These are phyloP conservation scores for Oryzias javanicus DNA, from an alignment of 2,113 vertebrate genomes.

Conservation along the genomic window DNA sequence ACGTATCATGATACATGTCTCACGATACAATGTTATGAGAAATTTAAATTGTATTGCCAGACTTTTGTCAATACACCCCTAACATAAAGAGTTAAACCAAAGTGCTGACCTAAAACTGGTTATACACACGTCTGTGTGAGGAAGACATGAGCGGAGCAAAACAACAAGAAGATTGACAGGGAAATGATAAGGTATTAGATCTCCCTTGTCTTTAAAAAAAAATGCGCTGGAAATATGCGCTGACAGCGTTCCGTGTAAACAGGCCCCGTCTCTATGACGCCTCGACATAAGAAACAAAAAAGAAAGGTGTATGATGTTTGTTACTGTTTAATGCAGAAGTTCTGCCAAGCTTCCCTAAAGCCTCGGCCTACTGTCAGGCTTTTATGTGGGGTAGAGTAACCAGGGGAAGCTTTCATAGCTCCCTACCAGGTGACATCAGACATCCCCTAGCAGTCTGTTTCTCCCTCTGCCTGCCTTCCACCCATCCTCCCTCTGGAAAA, in stretches of 20 bases:
- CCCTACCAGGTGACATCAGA: conserved; percentile 79
- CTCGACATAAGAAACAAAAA: conserved; percentile 55
- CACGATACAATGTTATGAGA: no score
- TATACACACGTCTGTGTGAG: not conserved
- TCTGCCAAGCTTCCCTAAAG: conserved; percentile 74
- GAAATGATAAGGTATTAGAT: conserved; percentile 33
- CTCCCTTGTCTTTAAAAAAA: conserved; percentile 37
- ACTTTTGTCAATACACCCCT: no score
- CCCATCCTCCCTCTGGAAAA: conserved; percentile 71
- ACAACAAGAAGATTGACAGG: conserved; percentile 27
- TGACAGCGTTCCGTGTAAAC: conserved; percentile 54
- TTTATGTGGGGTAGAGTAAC: conserved; percentile 77
- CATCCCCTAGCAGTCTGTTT: conserved; percentile 60
- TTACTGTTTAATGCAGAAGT: conserved; percentile 63
- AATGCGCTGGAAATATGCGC: conserved; percentile 34
- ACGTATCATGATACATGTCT: no score
- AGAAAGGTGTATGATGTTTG: conserved; percentile 62
- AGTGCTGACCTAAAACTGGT: conserved; percentile 36
- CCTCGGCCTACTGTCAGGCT: conserved; percentile 69
- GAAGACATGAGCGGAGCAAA: conserved; percentile 5
- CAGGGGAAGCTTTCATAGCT: conserved; percentile 71
- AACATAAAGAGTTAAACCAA: not conserved
- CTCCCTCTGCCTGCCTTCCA: conserved; percentile 42
- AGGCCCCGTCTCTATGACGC: conserved; percentile 42
- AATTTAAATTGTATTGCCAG: no score